Conservation (phyloP, 2,113 vertebrate genomes). For the Chionomys nivalis region DNA sequence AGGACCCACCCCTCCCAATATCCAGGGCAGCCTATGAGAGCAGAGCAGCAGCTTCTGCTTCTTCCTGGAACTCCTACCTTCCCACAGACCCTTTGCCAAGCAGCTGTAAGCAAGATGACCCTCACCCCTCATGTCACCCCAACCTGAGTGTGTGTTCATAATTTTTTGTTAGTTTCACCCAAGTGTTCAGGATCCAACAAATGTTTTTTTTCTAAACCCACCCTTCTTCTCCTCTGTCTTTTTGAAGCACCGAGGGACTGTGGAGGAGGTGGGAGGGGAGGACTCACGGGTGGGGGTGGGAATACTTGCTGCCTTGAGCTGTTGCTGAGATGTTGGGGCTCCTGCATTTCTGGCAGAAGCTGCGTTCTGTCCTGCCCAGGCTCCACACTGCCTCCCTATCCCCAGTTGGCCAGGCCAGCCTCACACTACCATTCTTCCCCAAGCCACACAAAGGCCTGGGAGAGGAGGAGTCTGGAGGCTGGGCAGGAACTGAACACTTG, state of each 20-base stretch:
- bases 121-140: neutral
- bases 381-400: neutral
- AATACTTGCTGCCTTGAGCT: neutral
- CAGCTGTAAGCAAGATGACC: conserved; percentile 63
- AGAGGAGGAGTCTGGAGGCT: neutral
- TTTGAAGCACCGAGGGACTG: conserved; percentile 57
- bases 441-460: neutral
- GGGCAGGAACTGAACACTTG: neutral
- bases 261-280: neutral
- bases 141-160: conserved; percentile 38
- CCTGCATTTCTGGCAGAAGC: neutral
- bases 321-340: neutral
- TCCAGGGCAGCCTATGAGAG: conserved; percentile 10
- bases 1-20: neutral
- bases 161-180: conserved; percentile 73
- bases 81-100: conserved; percentile 17
- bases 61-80: conserved; percentile 18
- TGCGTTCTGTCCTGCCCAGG: neutral
- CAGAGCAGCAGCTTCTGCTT: neutral
- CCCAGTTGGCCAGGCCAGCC: neutral
- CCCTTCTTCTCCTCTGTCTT: conserved; percentile 79
- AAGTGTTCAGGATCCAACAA: conserved; percentile 77
- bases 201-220: conserved; percentile 81
- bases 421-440: accelerated
- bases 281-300: neutral